Percentiles rank a stretch among this genome's conserved stretches.
Evolutionary conservation across 2,888 invertebrate species (phyloP).

Genomic region (Ischnus inquisitorius): DNA sequence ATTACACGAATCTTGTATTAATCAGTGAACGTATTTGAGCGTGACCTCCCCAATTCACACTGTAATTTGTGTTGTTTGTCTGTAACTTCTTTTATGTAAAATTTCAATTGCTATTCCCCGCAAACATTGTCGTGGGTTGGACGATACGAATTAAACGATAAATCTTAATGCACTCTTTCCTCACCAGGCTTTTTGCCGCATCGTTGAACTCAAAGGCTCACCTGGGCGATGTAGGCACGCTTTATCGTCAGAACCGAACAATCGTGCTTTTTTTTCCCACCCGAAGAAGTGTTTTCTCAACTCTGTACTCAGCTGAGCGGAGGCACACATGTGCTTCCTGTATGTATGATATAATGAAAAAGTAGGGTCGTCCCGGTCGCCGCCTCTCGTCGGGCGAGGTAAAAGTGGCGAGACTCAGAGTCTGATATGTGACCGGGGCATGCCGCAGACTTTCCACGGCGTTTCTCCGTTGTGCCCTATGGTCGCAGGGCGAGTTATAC

Average conservation of each 20-base stretch:
- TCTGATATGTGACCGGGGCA: conserved; percentile 60
- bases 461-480: neutral
- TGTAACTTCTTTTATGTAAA: neutral
- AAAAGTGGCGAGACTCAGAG: conserved; percentile 37
- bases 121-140: neutral
- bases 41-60: too few relatives aligned
- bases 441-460: conserved; percentile 47
- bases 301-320: neutral
- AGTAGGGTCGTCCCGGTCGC: neutral
- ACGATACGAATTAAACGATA: neutral
- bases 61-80: neutral
- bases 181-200: neutral
- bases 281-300: neutral
- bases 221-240: neutral
- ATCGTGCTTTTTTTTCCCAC: neutral
- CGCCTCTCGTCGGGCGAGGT: neutral
- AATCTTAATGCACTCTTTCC: neutral
- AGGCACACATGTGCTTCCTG: neutral
- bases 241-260: neutral
- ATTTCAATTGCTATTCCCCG: neutral
- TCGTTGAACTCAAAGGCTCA: neutral
- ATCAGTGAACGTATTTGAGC: too few relatives aligned
- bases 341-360: conserved; percentile 8
- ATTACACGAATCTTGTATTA: too few relatives aligned
- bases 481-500: conserved; percentile 42